Conservation (phyloP, 30 jellyfish, hydroid and myxozoan species). For the Aurelia sp. region DNA sequence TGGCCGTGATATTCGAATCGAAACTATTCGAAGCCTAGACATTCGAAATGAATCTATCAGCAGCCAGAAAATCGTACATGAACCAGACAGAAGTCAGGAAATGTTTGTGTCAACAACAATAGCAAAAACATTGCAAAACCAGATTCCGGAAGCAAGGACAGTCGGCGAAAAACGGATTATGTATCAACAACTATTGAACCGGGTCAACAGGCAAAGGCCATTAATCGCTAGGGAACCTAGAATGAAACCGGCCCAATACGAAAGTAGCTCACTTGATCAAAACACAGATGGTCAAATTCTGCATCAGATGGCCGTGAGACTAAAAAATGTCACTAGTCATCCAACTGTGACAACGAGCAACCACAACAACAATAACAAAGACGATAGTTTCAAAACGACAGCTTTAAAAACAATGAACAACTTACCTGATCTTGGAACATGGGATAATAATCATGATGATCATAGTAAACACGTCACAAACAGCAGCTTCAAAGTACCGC, state of each 20-base stretch:
- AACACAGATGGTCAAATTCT: slow-evolving; percentile 13
- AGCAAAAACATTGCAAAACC: neutral
- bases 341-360: slow-evolving; percentile 2
- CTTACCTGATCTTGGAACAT: neutral
- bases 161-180: slow-evolving; percentile 49
- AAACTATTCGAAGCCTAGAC: neutral
- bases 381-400: neutral
- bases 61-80: slow-evolving; percentile 5
- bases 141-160: slow-evolving; percentile 21
- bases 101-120: neutral
- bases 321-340: neutral
- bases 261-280: neutral
- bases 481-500: slow-evolving; percentile 45
- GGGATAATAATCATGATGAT: neutral
- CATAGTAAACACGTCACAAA: neutral
- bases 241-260: neutral
- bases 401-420: slow-evolving; percentile 1
- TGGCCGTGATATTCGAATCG: no score
- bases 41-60: neutral
- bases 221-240: slow-evolving; percentile 9
- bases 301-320: slow-evolving; percentile 5
- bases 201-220: neutral
- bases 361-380: neutral
- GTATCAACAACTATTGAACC: slow-evolving; percentile 44
- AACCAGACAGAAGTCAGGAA: slow-evolving; percentile 14